Base-by-base conservation (phyloP, 2,797 vertebrate species). In the Monodelphis domestica region DNA sequence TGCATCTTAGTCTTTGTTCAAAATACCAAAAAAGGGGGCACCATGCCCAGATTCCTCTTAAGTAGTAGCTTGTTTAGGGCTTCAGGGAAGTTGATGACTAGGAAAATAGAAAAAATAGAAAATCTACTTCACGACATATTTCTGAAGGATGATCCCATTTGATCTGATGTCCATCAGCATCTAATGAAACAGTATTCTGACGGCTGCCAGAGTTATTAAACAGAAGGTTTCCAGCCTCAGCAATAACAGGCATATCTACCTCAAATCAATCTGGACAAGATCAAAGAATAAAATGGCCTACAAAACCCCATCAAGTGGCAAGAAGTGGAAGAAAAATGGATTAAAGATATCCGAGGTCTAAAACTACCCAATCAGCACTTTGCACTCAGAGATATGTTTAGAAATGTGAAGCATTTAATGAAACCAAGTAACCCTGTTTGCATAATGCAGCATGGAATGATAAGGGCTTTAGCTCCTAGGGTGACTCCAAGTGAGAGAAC, bases 401-500 rank as follows among this genome's bases (percentile, higher is more conserved):
- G 78, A 50, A 57, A 63, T 95, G 91, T 89, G 88, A 91, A 54
- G 45, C 17, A 1, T 7, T 95, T 87, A 53, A 45, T 92, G 89
- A 87, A 38, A 92, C 90, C 63, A 63, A 95, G 94, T 29, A 78
- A 14, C 51, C 55, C 94, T 96, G 95, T 92, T 84, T 84, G 33
- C 92, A 95, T 59, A 93, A 52, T n/a, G 30, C 5, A 50, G 38
- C 30, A 95, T n/a, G 88, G 95, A 21, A 14, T 91, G n/a, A 93
- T 50, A 84, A 95, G 70, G 59, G 90, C 38, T 70, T 70, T 59
- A 9, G 54, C 59, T 45, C 53, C 11, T 53, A 91, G 15, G 33
- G 21, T 28, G 53, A 70, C 91, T 24, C 53, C 57, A 38, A 70
- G 51, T 0, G 5, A 78, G 53, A 70, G 52, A 53, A 54, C 59